A percentile compares a stretch with the other conserved stretches of the same genome.
Evolutionary conservation across 1,140 invertebrate species (phyloP).

Genomic region (Penaeus japonicus): DNA sequence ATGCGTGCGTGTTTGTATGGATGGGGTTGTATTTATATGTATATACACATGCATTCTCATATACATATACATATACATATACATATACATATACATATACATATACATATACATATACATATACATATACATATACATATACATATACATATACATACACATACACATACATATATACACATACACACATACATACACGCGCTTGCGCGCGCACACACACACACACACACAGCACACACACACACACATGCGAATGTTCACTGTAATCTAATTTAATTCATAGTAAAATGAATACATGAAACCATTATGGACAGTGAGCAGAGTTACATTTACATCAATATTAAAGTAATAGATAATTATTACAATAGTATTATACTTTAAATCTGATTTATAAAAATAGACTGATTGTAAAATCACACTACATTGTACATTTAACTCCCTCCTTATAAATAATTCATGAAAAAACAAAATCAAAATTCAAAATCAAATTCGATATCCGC

Average conservation of each 20-base stretch:
- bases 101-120: not conserved
- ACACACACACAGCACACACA: not conserved
- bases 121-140: not conserved
- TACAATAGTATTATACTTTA: not conserved
- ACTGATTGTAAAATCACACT: no score
- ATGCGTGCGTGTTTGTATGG: not conserved
- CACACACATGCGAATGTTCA: not conserved
- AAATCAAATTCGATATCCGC: no score
- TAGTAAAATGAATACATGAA: no score
- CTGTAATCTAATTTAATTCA: no score
- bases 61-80: not conserved
- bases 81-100: not conserved
- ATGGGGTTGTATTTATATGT: not conserved
- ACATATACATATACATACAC: not conserved
- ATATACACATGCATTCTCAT: not conserved
- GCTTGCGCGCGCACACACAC: not conserved
- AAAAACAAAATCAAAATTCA: no score
- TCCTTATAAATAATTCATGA: no score
- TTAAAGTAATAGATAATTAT: not conserved
- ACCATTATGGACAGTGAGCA: no score
- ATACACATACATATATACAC: not conserved
- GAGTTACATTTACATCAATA: not conserved
- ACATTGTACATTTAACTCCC: no score
- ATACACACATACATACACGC: not conserved
- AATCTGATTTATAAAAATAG: not conserved